Evolutionary conservation across 2,797 vertebrate species (phyloP), one percentile per base, ranked within the genome.

Genomic region (Manis javanica): DNA sequence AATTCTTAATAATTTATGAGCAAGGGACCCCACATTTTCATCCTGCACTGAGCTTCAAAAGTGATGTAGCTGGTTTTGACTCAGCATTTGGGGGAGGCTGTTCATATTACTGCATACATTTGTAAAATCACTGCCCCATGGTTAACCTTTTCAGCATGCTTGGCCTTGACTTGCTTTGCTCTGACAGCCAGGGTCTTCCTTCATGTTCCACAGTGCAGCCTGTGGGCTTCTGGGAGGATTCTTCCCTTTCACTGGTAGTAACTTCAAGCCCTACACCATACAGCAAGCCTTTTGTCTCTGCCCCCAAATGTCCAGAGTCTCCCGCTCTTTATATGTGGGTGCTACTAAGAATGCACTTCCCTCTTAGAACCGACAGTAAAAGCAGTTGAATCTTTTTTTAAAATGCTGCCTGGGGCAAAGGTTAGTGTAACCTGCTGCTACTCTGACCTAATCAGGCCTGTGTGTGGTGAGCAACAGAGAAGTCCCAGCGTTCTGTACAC

Each of bases 1-100:
- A 87, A 87, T 46, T 66, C 34, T 68, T 57, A 83, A 86, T 85
- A 77, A 94, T 53, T 85, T 79, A 64, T 63, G 39, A 94, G 74
- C 16, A 85, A 90, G 51, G 7, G 23, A 72, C 61, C n/a, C 42
- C 9, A 3, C 16, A 66, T 86, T 90, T 93, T 69, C 31, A 59
- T 82, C 75, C 78, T 69, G 46, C 26, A 55, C 13, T 34, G 31
- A 26, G 13, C 7, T 90, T 91, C 11, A 4, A 85, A 87, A 78
- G 34, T 37, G 74, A 63, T n/a, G 37, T 49, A 46, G 18, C 46
- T 75, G 55, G 3, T 79, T 91, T 55, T 29, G 66, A 42, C 18
- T 61, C 39, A 42, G 51, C 71, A 66, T 87, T 69, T 95, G 92
- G 77, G 75, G 82, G 66, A 61, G 24, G 39, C 51, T 24, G 2